These are phyloP conservation scores for Strigamia maritima DNA, from an alignment of 2,888 invertebrate species.

Conservation along the genomic window DNA sequence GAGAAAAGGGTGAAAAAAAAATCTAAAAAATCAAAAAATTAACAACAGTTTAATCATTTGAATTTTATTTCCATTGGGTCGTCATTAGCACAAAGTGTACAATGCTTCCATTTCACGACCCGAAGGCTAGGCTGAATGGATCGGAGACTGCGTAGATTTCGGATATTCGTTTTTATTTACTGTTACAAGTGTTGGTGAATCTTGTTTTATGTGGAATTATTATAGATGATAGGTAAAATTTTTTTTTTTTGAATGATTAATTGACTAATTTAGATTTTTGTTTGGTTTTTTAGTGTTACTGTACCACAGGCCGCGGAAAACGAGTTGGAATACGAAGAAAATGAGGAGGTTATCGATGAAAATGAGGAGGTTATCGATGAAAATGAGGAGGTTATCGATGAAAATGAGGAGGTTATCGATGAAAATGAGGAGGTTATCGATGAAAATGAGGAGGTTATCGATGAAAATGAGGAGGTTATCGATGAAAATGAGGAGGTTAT, in stretches of 20 bases:
- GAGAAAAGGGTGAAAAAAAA: neutral
- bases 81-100: neutral
- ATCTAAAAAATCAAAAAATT: too few relatives aligned
- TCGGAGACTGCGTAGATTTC: neutral
- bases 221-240: neutral
- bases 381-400: neutral
- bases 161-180: neutral
- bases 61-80: too few relatives aligned
- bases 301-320: neutral
- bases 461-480: too few relatives aligned
- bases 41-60: too few relatives aligned
- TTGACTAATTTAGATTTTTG: neutral
- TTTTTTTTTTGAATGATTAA: neutral
- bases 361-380: neutral
- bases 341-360: too few relatives aligned
- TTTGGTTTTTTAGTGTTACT: neutral
- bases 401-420: too few relatives aligned
- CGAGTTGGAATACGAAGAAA: neutral
- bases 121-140: neutral
- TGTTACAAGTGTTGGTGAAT: neutral
- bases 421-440: too few relatives aligned
- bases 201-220: neutral
- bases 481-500: too few relatives aligned
- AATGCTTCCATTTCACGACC: neutral
- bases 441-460: too few relatives aligned